Evolutionary conservation across 2,797 vertebrate genomes (phyloP), one percentile per base, ranked within the genome.

Genomic region (Synaphobranchus kaupii): DNA sequence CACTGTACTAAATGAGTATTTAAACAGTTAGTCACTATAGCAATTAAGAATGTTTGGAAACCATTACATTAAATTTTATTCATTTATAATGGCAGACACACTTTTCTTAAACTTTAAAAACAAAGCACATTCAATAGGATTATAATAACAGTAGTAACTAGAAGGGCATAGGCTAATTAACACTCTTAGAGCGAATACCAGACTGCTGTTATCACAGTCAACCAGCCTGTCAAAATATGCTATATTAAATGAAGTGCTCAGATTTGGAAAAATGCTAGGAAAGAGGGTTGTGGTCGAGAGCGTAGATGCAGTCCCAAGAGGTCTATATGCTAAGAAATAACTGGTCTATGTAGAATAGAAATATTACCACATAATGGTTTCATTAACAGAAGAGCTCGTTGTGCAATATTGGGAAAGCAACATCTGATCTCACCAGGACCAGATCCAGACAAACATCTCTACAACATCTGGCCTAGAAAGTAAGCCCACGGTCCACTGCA

Each of bases 1-100:
- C 71, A 76, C 15, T 22, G 13, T 28, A 31, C 68, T 73, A 34
- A 73, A 34, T 73, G 28, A 73, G 68, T 15, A 15, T 73, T 73
- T 31, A 34, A 73, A 73, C 68, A 12, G 31, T 17, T 31, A 60
- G 58, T 66, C 60, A 2, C 60, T n/a, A 66, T 22, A n/a, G 60
- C 60, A 66, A 56, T 2, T 56, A 56, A 13, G 54, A 15, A 25
- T n/a, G 60, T 22, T 66, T 66, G 60, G 60, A 66, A 66, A n/a
- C 60, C 22, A 66, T 66, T 66, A 66, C 60, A 66, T 73, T 73
- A 73, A 73, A 73, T 73, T 73, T 34, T 28, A 73, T 73, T 73
- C 31, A 31, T 31, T 73, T 73, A 31, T 28, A 13, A 8, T 15
- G 13, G 12, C 31, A 73, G 28, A 73, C 10, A 31, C 31, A 34